Evolutionary conservation across 2,113 vertebrate species (phyloP).

Genomic region (Clarias magur): DNA sequence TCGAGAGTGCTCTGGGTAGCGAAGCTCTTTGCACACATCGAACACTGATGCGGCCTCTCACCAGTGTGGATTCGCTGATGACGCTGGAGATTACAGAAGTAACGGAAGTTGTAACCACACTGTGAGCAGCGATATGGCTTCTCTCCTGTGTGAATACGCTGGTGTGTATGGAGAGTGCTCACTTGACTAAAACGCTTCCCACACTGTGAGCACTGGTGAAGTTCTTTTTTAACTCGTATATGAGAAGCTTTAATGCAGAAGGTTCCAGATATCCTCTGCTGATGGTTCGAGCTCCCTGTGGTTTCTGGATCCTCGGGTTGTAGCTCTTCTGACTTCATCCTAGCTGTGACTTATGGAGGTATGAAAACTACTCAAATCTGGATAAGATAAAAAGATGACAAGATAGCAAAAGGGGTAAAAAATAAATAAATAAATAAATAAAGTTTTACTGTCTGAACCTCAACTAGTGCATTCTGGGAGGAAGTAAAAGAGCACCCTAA

Average conservation of each 20-base stretch:
- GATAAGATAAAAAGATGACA: neutral
- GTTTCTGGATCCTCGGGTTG: neutral
- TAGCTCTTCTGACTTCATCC: neutral
- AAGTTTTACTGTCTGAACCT: neutral
- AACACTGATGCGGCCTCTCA: neutral
- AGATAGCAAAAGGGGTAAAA: neutral
- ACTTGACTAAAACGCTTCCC: neutral
- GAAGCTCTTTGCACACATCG: neutral
- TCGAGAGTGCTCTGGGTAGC: neutral
- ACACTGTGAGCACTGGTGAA: slow-evolving; percentile 1
- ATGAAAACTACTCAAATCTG: neutral
- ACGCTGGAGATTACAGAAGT: neutral
- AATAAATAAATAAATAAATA: neutral
- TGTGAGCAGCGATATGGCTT: neutral
- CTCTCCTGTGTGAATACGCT: neutral
- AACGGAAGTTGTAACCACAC: neutral
- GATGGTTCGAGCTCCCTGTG: neutral
- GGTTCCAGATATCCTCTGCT: neutral
- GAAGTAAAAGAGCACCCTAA: neutral
- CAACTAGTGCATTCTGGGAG: neutral
- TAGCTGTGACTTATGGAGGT: neutral
- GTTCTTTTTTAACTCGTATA: neutral
- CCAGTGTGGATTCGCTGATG: neutral
- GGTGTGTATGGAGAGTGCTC: neutral
- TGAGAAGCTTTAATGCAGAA: neutral